A percentile compares a stretch with the other conserved stretches of the same genome.
Conservation (phyloP, 2,113 vertebrate genomes). For the Cheilinus undulatus region DNA sequence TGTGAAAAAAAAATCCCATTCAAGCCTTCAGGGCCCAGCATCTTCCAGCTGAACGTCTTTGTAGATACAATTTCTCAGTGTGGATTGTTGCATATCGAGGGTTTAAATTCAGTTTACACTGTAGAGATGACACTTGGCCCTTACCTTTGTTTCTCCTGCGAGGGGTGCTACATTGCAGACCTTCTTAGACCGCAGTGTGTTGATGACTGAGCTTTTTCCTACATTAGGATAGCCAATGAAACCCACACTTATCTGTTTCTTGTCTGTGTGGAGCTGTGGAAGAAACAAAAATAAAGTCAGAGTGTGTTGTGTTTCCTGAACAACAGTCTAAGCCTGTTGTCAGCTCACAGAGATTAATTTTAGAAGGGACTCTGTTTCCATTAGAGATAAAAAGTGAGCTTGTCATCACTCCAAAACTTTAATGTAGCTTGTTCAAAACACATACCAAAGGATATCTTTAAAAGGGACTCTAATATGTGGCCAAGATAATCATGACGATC, state of each 20-base stretch:
- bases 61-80: too few species aligned
- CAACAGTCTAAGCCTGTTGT: conserved; percentile 24
- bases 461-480: conserved; percentile 11
- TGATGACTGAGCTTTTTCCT: conserved; percentile 98
- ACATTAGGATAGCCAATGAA: conserved; percentile 99
- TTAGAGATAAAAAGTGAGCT: conserved; percentile 23
- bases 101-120: background rate
- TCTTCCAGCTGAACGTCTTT: too few species aligned
- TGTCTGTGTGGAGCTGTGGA: conserved; percentile 94
- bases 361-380: conserved; percentile 25
- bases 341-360: conserved; percentile 18
- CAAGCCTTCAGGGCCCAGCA: too few species aligned
- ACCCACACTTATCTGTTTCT: conserved; percentile 99
- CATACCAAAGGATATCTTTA: conserved; percentile 13
- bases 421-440: conserved; percentile 18
- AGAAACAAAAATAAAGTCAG: conserved; percentile 35
- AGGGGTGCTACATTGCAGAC: conserved; percentile 97
- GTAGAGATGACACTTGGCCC: background rate
- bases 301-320: conserved; percentile 35
- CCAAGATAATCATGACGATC: background rate
- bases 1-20: background rate
- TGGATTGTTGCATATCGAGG: background rate
- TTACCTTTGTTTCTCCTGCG: conserved; percentile 97
- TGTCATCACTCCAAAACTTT: conserved; percentile 25
- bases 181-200: conserved; percentile 96